Percentiles rank a stretch among this genome's conserved stretches.
phyloP scores from a whole-genome alignment of 2,797 vertebrate species.

The Artibeus lituratus region DNA sequence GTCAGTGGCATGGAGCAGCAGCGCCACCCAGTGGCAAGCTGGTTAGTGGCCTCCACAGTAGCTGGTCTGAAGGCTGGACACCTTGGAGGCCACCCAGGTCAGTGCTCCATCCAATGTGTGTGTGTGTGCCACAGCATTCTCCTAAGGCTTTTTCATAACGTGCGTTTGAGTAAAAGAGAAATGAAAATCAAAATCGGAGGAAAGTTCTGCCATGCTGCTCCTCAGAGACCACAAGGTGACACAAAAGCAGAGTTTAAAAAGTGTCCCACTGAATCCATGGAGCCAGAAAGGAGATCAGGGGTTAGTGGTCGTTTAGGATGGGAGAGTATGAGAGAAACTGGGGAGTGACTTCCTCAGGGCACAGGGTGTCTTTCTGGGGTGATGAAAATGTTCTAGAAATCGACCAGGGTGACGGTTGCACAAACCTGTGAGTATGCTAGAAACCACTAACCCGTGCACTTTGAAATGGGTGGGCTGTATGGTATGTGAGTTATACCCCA shows the following conservation, averaged over 20 bases:
- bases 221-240: background rate
- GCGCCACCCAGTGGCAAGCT: constrained; percentile 54
- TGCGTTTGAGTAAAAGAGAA: background rate
- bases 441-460: background rate
- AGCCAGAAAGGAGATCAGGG: background rate
- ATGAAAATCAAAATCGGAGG: background rate
- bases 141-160: background rate
- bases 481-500: background rate
- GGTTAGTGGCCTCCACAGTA: background rate
- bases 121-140: background rate
- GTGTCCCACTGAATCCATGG: background rate
- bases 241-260: background rate
- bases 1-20: background rate
- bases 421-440: background rate
- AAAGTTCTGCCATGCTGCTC: background rate
- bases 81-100: background rate
- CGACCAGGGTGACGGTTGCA: background rate
- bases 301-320: background rate
- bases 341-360: background rate
- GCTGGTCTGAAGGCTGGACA: background rate
- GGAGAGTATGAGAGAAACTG: background rate
- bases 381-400: background rate
- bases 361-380: background rate
- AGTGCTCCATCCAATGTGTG: background rate
- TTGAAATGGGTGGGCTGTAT: background rate